Conservation (phyloP, 2,797 vertebrate genomes). For the Gila robusta region DNA sequence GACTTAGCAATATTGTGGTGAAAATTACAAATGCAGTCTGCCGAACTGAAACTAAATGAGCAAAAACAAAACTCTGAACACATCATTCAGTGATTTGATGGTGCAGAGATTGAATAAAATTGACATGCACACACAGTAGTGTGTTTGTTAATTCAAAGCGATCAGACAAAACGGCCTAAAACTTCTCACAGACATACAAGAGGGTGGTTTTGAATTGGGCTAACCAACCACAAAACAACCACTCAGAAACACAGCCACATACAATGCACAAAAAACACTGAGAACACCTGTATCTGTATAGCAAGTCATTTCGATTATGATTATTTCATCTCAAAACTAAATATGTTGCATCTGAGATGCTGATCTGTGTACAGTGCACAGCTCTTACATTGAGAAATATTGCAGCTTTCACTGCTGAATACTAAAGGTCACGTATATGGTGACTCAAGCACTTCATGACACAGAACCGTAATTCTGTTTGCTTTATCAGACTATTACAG, state of each 20-base stretch:
- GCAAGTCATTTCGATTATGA: background rate
- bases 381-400: background rate
- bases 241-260: background rate
- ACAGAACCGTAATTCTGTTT: background rate
- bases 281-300: background rate
- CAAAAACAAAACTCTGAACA: constrained; percentile 22
- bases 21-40: background rate
- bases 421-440: background rate
- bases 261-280: background rate
- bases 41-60: constrained; percentile 13
- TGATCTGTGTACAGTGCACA: background rate
- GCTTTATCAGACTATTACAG: constrained; percentile 19
- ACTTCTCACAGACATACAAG: background rate
- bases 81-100: background rate
- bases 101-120: background rate
- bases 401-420: background rate
- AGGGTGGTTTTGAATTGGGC: background rate
- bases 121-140: background rate
- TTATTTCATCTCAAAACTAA: background rate
- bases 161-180: background rate
- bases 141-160: background rate
- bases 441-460: constrained; percentile 10
- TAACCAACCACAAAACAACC: background rate
- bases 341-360: background rate
- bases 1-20: background rate